These are phyloP conservation scores for Spodoptera picta DNA, from an alignment of 2,888 invertebrate genomes.

Conservation along the genomic window DNA sequence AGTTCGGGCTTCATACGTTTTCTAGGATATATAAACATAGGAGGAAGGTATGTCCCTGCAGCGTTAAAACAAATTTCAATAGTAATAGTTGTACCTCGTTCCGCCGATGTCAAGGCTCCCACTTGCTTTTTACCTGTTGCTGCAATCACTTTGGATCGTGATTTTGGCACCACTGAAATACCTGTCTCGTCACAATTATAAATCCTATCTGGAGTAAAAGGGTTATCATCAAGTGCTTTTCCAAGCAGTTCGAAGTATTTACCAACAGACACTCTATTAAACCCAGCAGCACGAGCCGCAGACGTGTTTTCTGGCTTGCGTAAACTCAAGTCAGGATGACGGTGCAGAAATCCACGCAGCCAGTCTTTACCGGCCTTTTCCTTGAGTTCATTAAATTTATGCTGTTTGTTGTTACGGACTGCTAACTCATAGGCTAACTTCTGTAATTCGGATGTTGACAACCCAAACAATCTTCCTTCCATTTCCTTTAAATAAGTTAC, in stretches of 20 bases:
- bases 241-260: neutral
- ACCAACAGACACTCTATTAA: too few species aligned
- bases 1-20: too few species aligned
- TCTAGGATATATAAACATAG: too few species aligned
- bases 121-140: neutral
- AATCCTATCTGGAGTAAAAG: conserved; percentile 1
- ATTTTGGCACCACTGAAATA: neutral
- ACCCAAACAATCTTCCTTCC: neutral
- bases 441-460: neutral
- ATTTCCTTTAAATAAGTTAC: neutral
- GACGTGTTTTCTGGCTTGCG: neutral
- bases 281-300: conserved; percentile 1
- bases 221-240: conserved; percentile 1
- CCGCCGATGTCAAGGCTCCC: conserved; percentile 1
- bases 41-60: neutral
- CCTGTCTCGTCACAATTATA: conserved; percentile 1
- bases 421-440: neutral
- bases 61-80: neutral
- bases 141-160: neutral
- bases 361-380: conserved; percentile 1
- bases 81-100: neutral
- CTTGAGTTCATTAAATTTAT: neutral
- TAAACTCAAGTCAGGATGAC: neutral
- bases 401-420: neutral
- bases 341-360: neutral